phyloP scores from a whole-genome alignment of 2,888 invertebrate genomes.

The Scelioninae gen. 1 region DNA sequence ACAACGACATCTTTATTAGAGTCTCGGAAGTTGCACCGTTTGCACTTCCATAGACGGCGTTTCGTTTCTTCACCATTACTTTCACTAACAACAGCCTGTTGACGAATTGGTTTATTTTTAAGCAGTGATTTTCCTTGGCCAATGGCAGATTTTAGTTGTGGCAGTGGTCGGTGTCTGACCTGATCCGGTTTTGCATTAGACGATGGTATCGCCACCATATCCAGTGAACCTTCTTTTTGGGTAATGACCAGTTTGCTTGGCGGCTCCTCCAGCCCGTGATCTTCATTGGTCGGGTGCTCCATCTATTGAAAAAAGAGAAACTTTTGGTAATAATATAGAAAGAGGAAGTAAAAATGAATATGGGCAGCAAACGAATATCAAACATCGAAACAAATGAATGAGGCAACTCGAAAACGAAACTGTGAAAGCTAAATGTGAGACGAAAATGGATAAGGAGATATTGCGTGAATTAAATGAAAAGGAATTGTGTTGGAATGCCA shows the following conservation, averaged over 20 bases:
- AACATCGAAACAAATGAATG: conserved; percentile 12
- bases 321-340: background rate
- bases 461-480: no score
- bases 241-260: conserved; percentile 76
- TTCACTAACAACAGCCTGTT: conserved; percentile 20
- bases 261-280: conserved; percentile 77
- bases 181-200: conserved; percentile 68
- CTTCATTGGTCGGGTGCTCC: conserved; percentile 76
- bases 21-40: conserved; percentile 93
- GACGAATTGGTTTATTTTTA: conserved; percentile 71
- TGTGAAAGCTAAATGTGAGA: conserved; percentile 23
- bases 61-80: conserved; percentile 86
- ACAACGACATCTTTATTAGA: conserved; percentile 88
- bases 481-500: no score
- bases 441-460: no score
- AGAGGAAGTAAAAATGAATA: background rate
- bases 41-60: conserved; percentile 94
- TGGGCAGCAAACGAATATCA: conserved; percentile 10
- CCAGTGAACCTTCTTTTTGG: conserved; percentile 72
- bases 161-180: conserved; percentile 83
- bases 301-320: conserved; percentile 68
- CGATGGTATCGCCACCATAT: conserved; percentile 74
- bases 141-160: conserved; percentile 87
- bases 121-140: conserved; percentile 80
- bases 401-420: no score